Conservation (phyloP, 2,113 vertebrate species). For the Lampris incognitus region DNA sequence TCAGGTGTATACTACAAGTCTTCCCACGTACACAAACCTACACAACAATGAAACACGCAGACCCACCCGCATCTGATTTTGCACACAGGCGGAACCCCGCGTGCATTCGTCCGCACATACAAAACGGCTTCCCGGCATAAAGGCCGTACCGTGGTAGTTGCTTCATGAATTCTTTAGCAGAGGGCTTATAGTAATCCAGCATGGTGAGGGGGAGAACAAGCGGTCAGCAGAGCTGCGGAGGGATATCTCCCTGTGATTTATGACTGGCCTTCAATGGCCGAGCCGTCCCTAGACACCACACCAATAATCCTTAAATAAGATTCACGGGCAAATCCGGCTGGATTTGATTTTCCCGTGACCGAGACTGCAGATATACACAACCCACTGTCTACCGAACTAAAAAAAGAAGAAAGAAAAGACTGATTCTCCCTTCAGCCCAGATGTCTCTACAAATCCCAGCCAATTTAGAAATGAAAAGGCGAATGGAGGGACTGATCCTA, state of each 20-base stretch:
- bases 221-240: constrained; percentile 50
- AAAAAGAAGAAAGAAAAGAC: background rate
- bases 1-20: too few species aligned
- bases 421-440: constrained; percentile 25
- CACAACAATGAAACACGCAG: background rate
- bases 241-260: constrained; percentile 69
- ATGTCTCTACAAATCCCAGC: constrained; percentile 35
- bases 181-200: constrained; percentile 62
- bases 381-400: constrained; percentile 31
- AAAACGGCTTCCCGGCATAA: constrained; percentile 40
- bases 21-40: constrained; percentile 2
- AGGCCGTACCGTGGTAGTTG: constrained; percentile 40
- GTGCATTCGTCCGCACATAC: constrained; percentile 17
- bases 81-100: background rate
- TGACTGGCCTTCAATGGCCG: constrained; percentile 49
- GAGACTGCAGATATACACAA: constrained; percentile 46
- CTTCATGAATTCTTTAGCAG: constrained; percentile 53
- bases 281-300: constrained; percentile 54
- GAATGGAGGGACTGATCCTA: constrained; percentile 20
- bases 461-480: constrained; percentile 44
- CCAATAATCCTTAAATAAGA: constrained; percentile 74
- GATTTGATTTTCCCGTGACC: constrained; percentile 68
- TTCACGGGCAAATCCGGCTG: constrained; percentile 61
- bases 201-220: constrained; percentile 36
- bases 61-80: constrained; percentile 3